Percentiles rank a stretch among this genome's conserved stretches.
These are phyloP conservation scores for Corbicula japonica DNA, from an alignment of 2,888 invertebrate species.

Conservation along the genomic window DNA sequence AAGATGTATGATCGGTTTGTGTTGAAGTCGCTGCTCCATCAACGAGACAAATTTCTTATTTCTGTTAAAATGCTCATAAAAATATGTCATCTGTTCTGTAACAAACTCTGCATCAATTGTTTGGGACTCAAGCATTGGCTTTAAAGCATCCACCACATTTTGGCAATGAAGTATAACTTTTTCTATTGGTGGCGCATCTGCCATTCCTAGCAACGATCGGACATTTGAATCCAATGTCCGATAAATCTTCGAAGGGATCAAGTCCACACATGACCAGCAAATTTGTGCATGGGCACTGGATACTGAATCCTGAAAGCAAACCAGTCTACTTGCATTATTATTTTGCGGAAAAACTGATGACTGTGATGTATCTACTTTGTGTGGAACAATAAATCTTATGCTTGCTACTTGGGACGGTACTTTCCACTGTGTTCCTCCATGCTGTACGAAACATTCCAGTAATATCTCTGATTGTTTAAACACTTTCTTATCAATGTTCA, in stretches of 20 bases:
- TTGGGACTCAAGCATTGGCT: no score
- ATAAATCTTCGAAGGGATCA: constrained; percentile 32
- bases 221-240: no score
- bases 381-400: constrained; percentile 49
- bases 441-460: constrained; percentile 25
- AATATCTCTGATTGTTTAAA: constrained; percentile 31
- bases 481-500: constrained; percentile 3
- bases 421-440: not conserved
- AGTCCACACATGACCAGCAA: constrained; percentile 48
- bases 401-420: constrained; percentile 13
- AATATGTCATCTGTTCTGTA: no score
- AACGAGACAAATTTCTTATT: no score
- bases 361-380: constrained; percentile 20
- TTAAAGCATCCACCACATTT: constrained; percentile 43
- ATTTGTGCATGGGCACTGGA: not conserved
- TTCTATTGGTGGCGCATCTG: constrained; percentile 22
- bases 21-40: no score
- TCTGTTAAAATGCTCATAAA: no score
- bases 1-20: no score
- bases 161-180: constrained; percentile 54
- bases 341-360: constrained; percentile 4
- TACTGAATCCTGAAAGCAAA: constrained; percentile 24
- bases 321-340: not conserved
- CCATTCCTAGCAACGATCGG: constrained; percentile 36
- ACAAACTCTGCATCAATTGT: no score